Evolutionary conservation across 2,113 vertebrate genomes (phyloP), one percentile per base, ranked within the genome.

Genomic region (Grammomys dolichurus): DNA sequence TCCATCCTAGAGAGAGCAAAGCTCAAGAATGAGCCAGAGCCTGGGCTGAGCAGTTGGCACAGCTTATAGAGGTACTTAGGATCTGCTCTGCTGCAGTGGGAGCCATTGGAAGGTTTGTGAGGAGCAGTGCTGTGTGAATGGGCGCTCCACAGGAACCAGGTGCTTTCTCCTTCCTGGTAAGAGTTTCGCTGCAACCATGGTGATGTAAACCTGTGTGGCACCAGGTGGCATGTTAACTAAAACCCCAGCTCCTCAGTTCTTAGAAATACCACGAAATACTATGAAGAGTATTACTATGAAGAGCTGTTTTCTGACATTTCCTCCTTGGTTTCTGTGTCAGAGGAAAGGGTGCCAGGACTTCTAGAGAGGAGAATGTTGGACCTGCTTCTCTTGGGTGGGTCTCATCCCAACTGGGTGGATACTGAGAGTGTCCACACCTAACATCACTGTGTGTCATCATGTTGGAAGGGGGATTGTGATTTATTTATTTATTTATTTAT

Each of bases 361-460:
- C 70, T 24, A 17, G 31, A 58, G 70, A 4, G 26, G 26, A 40
- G 19, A 65, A 7, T 33, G 46, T 19, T 33, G 58, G 76, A 26
- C 5, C 5, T 7, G 19, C 31, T 10, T 65, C 43, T 26, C n/a
- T 0, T 0, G 31, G 51, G 24, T 3, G 31, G 51, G 24, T 3
- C 8, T 2, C 22, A 7, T 56, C 75, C 17, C 46, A 20, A 0
- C 56, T 13, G 6, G 0, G 0, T 12, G 22, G 56, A 24, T 36
- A 20, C 31, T 16, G 4, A 2, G 22, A 0, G 24, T 1, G 33
- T 58, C 73, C 22, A 0, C 14, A 9, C 40, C 22, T 58, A 17
- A 9, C 0, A 4, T 5, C 1, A 1, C 46, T 33, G 33, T n/a
- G 17, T 33, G 48, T 26, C 56, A 16, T 43, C 69, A 24, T 46